Evolutionary conservation across 1,140 invertebrate genomes (phyloP), one percentile per base, ranked within the genome.

Genomic region (Drosophila tropicalis): DNA sequence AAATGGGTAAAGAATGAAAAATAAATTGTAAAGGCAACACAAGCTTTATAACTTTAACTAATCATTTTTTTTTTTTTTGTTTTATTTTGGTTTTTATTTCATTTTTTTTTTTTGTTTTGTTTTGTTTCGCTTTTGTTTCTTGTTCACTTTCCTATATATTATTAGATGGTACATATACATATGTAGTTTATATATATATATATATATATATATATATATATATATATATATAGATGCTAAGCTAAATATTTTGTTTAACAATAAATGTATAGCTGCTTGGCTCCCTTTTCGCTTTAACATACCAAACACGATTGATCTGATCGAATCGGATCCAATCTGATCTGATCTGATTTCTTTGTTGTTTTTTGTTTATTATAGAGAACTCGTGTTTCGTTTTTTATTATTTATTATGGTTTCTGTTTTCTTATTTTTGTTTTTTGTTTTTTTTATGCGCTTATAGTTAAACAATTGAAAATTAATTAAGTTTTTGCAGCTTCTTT

Each of bases 231-330:
- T 51, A 51, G 44, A 51, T 64, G 82, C 82, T 86, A 86, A 76
- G 79, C 82, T 86, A 86, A 87, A 70, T 86, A 86, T 86, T 78
- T 86, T 86, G 79, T 86, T 86, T 86, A 86, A 86, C 82, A 86
- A 86, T 86, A 87, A 86, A 73, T 87, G 83, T 82, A 76, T 87
- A 86, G 83, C 83, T 87, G 76, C 76, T 79, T 65, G 82, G 80
- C 82, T 81, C 58, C 62, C 62, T 29, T 29, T 29, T 70, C 67
- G 58, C 65, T 65, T 66, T 58, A 29, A 54, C 36, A 44, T 76
- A 55, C 54, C 29, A 17, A 41, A 62, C 36, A 39, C 36, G 12
- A 13, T 39, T 39, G 44, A 51, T 51, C 44, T 47, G 44, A 47
- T 19, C 44, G 19, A 17, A 47, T 47, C 44, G 17, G 13, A 47